Evolutionary conservation across 2,113 vertebrate genomes (phyloP), one percentile per base, ranked within the genome.

Genomic region (Leptosomus discolor): DNA sequence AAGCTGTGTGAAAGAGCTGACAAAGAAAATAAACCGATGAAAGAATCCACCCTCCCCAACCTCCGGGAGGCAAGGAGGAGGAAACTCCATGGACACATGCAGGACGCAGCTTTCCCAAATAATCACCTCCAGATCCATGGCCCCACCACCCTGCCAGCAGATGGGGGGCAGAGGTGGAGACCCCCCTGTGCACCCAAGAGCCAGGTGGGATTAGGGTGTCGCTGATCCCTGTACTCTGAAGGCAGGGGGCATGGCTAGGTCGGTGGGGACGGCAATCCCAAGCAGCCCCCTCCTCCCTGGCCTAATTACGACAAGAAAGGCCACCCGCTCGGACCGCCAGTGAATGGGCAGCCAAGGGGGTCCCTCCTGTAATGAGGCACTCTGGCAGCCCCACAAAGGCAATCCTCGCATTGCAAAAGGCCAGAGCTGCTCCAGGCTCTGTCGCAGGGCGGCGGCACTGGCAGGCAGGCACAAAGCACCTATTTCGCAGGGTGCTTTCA

Each of bases 281-380:
- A 34, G 50, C 54, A 70, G 79, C 32, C 20, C 37, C 36, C 61
- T 68, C 56, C 27, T 68, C 10, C 51, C 15, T 3, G 1, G 26
- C 21, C 68, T 78, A 90, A 34, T 76, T 68, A 89, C 51, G 71
- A 60, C 45, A 34, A 81, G 78, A 89, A 92, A 82, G 60, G 78
- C 65, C 32, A 45, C 74, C 45, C 3, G 0, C 54, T 7, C 1
- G 0, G 6, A 27, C 39, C 3, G 0, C 23, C 15, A 2, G 20
- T 56, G 74, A 97, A 71, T 15, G 57, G 77, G 77, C 57, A 63
- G 51, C 56, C 2, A 0, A 70, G 73, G 50, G 86, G 76, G 71
- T 81, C 51, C 69, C 74, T 58, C 4, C 23, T 13, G 23, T 30
- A 56, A 46, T 0, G 5, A 64, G 74, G 51, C 1, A 0, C 27